Evolutionary conservation across 2,113 vertebrate genomes (phyloP).

Genomic region (Gambusia affinis): DNA sequence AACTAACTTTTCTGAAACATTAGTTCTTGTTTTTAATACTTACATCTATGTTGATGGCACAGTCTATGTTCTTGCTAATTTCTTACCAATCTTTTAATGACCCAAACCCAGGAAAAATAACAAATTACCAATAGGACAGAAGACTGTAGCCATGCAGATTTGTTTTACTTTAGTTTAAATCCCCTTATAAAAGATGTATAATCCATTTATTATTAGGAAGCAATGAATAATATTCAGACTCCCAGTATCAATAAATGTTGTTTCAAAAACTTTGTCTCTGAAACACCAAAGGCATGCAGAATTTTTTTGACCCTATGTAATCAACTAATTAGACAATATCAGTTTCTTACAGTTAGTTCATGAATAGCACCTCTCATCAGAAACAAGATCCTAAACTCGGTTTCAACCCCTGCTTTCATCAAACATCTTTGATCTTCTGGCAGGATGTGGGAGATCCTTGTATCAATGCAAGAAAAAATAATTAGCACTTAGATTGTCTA

Average conservation of each 20-base stretch:
- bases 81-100: background rate
- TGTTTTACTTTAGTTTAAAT: background rate
- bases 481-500: background rate
- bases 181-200: background rate
- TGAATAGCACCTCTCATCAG: background rate
- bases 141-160: background rate
- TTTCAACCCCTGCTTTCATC: background rate
- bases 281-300: background rate
- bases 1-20: no score
- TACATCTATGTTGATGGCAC: no score
- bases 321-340: slow-evolving; percentile 6
- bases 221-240: background rate
- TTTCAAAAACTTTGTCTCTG: background rate
- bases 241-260: background rate
- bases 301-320: slow-evolving; percentile 1
- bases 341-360: background rate
- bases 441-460: slow-evolving; percentile 4
- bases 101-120: background rate
- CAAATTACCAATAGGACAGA: background rate
- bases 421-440: background rate
- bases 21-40: no score
- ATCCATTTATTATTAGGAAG: background rate
- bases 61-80: background rate
- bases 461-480: slow-evolving; percentile 3
- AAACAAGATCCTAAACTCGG: background rate